phyloP scores from a whole-genome alignment of 2,888 invertebrate species.

The Aporophyla nigra region DNA sequence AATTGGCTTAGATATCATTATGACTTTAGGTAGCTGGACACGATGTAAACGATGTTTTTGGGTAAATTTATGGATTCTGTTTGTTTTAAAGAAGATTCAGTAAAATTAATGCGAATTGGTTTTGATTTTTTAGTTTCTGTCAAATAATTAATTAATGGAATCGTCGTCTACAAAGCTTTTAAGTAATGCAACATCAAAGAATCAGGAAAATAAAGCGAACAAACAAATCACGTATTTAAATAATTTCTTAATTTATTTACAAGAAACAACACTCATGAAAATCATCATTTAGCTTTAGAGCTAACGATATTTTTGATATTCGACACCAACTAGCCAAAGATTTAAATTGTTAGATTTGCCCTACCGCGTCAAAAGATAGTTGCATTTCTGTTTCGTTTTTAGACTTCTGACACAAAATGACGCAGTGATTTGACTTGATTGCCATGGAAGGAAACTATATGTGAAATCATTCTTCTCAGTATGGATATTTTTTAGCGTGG shows the following conservation, averaged over 20 bases:
- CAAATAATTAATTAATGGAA: no score
- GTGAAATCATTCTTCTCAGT: neutral
- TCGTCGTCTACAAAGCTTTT: no score
- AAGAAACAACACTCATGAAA: conserved; percentile 10
- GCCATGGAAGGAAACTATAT: neutral
- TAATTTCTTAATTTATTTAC: conserved; percentile 12
- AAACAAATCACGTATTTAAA: neutral
- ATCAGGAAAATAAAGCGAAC: neutral
- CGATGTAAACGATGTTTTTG: neutral
- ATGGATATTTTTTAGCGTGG: no score
- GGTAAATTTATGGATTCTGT: no score
- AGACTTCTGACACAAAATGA: neutral
- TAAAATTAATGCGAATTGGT: neutral
- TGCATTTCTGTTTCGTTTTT: neutral
- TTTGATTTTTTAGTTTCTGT: no score
- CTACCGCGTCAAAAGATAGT: neutral
- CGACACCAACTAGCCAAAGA: conserved; percentile 34
- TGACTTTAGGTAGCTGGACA: neutral
- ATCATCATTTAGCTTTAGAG: conserved; percentile 25
- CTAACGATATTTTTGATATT: conserved; percentile 28
- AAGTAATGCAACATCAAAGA: neutral
- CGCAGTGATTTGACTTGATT: neutral
- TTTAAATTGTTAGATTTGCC: neutral
- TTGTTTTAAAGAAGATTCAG: neutral
- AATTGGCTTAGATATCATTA: conserved; percentile 17